These are phyloP conservation scores for Stomorhina lunata DNA, from an alignment of 2,888 invertebrate genomes.

Conservation along the genomic window DNA sequence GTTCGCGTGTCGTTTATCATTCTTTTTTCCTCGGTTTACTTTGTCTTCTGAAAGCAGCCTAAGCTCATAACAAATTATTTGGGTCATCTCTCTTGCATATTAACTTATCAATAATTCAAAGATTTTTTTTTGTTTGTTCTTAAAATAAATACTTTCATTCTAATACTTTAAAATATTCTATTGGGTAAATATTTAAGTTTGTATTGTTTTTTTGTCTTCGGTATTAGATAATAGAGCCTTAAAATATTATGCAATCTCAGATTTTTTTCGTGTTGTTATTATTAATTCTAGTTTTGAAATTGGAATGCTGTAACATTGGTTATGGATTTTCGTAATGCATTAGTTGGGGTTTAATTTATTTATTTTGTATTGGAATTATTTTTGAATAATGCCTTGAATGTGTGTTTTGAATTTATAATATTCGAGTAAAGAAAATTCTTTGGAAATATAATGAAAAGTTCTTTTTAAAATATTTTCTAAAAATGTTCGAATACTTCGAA, in stretches of 20 bases:
- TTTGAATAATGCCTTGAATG: conserved; percentile 34
- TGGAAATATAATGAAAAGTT: no score
- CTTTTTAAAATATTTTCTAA: no score
- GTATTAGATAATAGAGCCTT: conserved; percentile 41
- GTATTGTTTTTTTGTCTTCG: conserved; percentile 9
- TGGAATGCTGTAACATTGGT: conserved; percentile 46
- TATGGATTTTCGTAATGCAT: conserved; percentile 5
- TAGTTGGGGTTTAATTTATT: conserved; percentile 17
- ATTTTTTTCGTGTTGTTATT: conserved; percentile 15
- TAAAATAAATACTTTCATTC: conserved; percentile 40
- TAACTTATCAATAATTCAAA: conserved; percentile 71
- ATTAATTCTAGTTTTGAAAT: conserved; percentile 1
- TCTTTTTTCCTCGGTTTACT: conserved; percentile 32
- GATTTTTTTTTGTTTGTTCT: conserved; percentile 37
- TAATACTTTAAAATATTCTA: conserved; percentile 5
- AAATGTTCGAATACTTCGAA: no score
- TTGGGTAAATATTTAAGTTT: no score
- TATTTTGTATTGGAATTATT: not conserved
- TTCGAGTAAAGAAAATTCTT: no score
- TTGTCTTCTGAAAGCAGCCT: conserved; percentile 29
- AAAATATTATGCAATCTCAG: conserved; percentile 54
- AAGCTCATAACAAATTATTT: conserved; percentile 69
- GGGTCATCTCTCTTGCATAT: conserved; percentile 69
- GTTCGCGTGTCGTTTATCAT: conserved; percentile 66
- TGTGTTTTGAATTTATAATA: conserved; percentile 44